A percentile compares a stretch with the other conserved stretches of the same genome.
phyloP scores from a whole-genome alignment of 35 echinoderm and acorn worm species.

The Apostichopus japonicus region DNA sequence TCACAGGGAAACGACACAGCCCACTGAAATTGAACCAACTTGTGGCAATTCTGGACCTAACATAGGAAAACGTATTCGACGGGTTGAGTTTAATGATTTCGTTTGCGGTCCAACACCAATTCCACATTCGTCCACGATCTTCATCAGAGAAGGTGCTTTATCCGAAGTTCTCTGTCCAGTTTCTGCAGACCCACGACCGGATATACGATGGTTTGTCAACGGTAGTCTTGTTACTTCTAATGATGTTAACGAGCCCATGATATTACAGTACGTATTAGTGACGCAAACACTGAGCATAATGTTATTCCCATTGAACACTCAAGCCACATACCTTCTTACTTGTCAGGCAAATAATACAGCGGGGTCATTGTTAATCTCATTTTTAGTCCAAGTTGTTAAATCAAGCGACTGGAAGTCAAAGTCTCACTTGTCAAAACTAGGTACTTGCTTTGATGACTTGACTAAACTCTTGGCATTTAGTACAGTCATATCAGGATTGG shows the following conservation, averaged over 20 bases:
- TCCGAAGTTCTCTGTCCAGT: slow-evolving; percentile 22
- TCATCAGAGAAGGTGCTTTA: not conserved
- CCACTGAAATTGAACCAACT: not conserved
- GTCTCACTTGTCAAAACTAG: not conserved
- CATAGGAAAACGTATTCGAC: not conserved
- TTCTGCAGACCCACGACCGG: slow-evolving; percentile 3
- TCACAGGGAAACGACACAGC: not conserved
- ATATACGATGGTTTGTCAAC: not conserved
- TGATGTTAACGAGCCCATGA: not conserved
- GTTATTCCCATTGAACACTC: not conserved
- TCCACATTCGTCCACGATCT: not conserved
- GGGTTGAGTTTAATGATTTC: not conserved
- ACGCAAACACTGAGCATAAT: slow-evolving; percentile 25
- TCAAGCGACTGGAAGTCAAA: not conserved
- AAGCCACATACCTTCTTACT: not conserved
- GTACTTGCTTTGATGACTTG: not conserved
- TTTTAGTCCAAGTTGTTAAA: slow-evolving; percentile 9
- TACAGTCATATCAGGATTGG: not conserved
- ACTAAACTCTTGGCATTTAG: not conserved
- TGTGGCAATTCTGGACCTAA: not conserved
- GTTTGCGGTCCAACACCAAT: not conserved
- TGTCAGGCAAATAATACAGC: slow-evolving; percentile 8
- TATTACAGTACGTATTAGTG: not conserved
- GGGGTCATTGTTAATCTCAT: not conserved
- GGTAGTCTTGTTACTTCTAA: not conserved